Conservation (phyloP, 2,797 vertebrate species). For the Triplophysa bombifrons region DNA sequence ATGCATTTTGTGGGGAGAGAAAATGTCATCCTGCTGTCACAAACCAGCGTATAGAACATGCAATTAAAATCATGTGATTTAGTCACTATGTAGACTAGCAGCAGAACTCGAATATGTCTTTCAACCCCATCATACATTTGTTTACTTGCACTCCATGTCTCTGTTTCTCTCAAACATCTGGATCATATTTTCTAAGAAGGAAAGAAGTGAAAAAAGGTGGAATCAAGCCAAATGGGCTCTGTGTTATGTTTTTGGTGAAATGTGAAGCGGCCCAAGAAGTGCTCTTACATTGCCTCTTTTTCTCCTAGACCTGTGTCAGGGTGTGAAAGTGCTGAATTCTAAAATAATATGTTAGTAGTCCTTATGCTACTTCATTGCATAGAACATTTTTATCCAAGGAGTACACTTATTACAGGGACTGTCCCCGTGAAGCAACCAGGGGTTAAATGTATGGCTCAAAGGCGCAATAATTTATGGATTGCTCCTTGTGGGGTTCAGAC, state of each 20-base stretch:
- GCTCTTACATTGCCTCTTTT: constrained; percentile 2
- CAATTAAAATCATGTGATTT: neutral
- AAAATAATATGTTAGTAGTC: constrained; percentile 4
- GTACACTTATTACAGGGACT: constrained; percentile 10
- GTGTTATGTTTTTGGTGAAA: constrained; percentile 14
- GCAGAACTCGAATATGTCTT: neutral
- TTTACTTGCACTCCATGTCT: neutral
- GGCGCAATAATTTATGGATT: constrained; percentile 21
- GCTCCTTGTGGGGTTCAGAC: neutral
- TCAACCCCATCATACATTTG: neutral
- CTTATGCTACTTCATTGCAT: constrained; percentile 24
- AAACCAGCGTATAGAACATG: neutral
- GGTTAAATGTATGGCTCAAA: constrained; percentile 29
- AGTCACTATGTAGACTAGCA: neutral
- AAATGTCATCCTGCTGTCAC: neutral
- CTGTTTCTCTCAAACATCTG: neutral
- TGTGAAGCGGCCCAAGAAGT: constrained; percentile 9
- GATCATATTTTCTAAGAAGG: neutral
- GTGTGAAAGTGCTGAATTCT: neutral
- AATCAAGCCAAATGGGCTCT: constrained; percentile 18
- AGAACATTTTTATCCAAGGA: constrained; percentile 36
- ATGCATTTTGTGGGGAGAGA: neutral
- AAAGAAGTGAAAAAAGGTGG: neutral
- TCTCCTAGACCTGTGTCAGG: constrained; percentile 17
- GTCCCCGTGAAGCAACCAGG: constrained; percentile 19